phyloP scores from a whole-genome alignment of 2,113 vertebrate genomes.

The Paedocypris sp. region DNA sequence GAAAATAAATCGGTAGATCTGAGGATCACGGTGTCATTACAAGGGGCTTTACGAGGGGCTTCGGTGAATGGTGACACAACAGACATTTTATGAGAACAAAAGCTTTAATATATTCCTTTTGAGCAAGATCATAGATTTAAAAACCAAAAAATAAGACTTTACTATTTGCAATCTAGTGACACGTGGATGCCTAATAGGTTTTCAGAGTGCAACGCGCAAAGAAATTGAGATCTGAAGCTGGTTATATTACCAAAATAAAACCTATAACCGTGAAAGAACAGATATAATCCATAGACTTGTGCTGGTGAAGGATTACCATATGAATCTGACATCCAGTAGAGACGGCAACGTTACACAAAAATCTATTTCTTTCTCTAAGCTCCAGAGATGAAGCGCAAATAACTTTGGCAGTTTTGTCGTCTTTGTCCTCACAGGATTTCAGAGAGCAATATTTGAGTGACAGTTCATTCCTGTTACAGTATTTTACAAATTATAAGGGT shows the following conservation, averaged over 20 bases:
- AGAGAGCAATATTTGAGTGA: no score
- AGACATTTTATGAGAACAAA: not conserved
- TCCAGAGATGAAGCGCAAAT: constrained; percentile 5
- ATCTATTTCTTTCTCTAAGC: not conserved
- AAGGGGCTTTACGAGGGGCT: not conserved
- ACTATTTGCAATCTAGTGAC: no score
- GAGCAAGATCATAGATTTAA: not conserved
- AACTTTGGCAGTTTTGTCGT: not conserved
- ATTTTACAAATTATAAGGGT: no score
- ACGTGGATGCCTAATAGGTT: no score
- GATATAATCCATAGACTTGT: not conserved
- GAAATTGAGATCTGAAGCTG: not conserved
- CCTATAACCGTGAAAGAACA: not conserved
- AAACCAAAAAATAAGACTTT: no score
- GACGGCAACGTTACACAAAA: not conserved
- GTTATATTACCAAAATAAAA: no score
- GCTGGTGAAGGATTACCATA: not conserved
- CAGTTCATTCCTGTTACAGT: no score
- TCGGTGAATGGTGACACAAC: not conserved
- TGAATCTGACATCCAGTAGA: not conserved
- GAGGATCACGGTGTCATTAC: not conserved
- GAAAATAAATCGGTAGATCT: not conserved
- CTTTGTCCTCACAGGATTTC: not conserved
- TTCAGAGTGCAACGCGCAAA: not conserved
- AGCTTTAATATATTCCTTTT: not conserved